Evolutionary conservation across 1,140 invertebrate species (phyloP), one percentile per base, ranked within the genome.

Genomic region (Scaptomyza montana): DNA sequence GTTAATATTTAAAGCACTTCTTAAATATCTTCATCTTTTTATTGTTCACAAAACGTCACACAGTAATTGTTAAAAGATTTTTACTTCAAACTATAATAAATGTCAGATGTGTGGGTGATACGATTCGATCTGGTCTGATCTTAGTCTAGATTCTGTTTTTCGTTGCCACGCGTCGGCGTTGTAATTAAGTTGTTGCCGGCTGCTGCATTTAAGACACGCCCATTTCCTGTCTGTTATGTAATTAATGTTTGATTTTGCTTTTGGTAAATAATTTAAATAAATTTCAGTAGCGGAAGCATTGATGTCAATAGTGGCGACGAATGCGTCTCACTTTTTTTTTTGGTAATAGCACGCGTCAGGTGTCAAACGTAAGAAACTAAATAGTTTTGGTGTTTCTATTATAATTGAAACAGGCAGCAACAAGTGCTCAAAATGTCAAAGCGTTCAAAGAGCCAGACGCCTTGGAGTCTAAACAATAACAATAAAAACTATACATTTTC

Each of bases 281-380:
- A 82, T 72, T 75, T 78, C 75, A 67, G 63, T 75, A 47, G 62
- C 79, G 79, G 79, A 82, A 82, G 63, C 75, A 82, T 82, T 82
- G 66, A 82, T 82, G 71, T 78, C 30, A 61, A 69, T 28, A 55
- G 33, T 55, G 46, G 25, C 39, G 59, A 49, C 60, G 43, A 41
- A 53, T 53, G 61, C 49, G 36, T 6, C 45, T 30, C 43, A 41
- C 41, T 56, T 43, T 43, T 47, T 50, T 43, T 51, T 51, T 12
- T 41, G 12, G 21, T 3, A 51, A 1, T 7, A 45, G 64, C 64
- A 59, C 55, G 64, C 54, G 46, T 59, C 46, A 51, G 64, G 54
- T 66, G 64, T 51, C 64, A 43, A 59, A 57, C 1, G 21, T 25
- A 12, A 30, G 2, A 39, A 39, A 12, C 53, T 66, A 1, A 3